Percentiles rank a stretch among this genome's conserved stretches.
These are phyloP conservation scores for Ectropis crepuscularia DNA, from an alignment of 2,888 invertebrate genomes.

Conservation along the genomic window DNA sequence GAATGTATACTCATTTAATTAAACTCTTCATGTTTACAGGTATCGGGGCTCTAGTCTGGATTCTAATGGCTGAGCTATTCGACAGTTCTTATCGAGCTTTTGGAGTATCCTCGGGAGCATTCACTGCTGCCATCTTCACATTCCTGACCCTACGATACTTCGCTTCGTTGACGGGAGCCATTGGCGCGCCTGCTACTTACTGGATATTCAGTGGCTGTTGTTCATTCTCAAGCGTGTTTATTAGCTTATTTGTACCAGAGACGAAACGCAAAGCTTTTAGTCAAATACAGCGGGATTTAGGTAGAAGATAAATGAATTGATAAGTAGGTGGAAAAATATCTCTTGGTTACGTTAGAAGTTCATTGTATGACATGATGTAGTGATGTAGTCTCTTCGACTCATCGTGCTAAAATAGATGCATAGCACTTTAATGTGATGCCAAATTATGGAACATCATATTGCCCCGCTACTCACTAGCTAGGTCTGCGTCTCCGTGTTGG, in stretches of 20 bases:
- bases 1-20: too few relatives aligned
- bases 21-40: slow-evolving; percentile 14
- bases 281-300: slow-evolving; percentile 42
- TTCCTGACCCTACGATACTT: slow-evolving; percentile 44
- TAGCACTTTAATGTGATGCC: too few relatives aligned
- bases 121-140: slow-evolving; percentile 7
- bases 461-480: too few relatives aligned
- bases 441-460: too few relatives aligned
- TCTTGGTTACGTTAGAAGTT: too few relatives aligned
- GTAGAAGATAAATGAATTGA: slow-evolving; percentile 14
- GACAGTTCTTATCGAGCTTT: slow-evolving; percentile 35
- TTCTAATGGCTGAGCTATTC: slow-evolving; percentile 26
- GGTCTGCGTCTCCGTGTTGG: too few relatives aligned
- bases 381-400: too few relatives aligned
- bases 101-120: slow-evolving; percentile 29
- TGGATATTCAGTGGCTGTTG: slow-evolving; percentile 39
- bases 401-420: too few relatives aligned
- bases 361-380: too few relatives aligned
- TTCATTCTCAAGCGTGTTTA: slow-evolving; percentile 13
- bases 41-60: slow-evolving; percentile 27
- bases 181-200: slow-evolving; percentile 40
- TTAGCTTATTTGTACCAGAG: slow-evolving; percentile 35
- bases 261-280: slow-evolving; percentile 43
- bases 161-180: slow-evolving; percentile 23
- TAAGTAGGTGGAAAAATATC: too few relatives aligned